Evolutionary conservation across 2,113 vertebrate species (phyloP).

Genomic region (Parus major): DNA sequence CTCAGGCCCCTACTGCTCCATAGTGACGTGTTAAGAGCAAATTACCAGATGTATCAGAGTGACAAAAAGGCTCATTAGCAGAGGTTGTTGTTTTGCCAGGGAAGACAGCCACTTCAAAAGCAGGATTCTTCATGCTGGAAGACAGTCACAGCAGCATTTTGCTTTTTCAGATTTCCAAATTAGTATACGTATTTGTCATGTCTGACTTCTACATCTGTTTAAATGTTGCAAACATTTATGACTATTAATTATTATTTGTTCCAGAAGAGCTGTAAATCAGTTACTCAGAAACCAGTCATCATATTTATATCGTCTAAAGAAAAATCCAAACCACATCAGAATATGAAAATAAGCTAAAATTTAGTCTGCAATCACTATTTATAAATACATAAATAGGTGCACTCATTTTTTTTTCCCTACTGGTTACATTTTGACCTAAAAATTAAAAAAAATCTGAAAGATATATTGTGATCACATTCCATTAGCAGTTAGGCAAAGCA

Average conservation of each 20-base stretch:
- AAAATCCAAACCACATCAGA: conserved; percentile 57
- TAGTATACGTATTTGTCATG: conserved; percentile 37
- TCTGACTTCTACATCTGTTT: conserved; percentile 52
- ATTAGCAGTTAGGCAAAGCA: background rate
- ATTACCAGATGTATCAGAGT: background rate
- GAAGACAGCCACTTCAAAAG: background rate
- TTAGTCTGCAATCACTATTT: conserved; percentile 8
- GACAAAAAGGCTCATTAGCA: background rate
- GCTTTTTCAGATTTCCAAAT: background rate
- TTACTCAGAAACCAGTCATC: conserved; percentile 72
- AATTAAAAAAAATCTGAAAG: background rate
- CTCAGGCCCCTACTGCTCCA: background rate
- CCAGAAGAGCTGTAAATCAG: conserved; percentile 61
- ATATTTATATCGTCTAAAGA: conserved; percentile 67
- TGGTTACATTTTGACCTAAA: conserved; percentile 15
- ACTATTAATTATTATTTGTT: conserved; percentile 76
- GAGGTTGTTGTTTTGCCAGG: background rate
- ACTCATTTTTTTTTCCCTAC: background rate
- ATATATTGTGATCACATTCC: background rate
- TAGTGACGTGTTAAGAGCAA: background rate
- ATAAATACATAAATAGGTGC: background rate
- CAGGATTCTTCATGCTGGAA: background rate
- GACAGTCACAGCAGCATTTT: background rate
- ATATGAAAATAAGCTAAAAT: conserved; percentile 54
- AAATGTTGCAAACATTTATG: conserved; percentile 55